Evolutionary conservation across 2,888 invertebrate species (phyloP).

Genomic region (Parnassius glacialis): DNA sequence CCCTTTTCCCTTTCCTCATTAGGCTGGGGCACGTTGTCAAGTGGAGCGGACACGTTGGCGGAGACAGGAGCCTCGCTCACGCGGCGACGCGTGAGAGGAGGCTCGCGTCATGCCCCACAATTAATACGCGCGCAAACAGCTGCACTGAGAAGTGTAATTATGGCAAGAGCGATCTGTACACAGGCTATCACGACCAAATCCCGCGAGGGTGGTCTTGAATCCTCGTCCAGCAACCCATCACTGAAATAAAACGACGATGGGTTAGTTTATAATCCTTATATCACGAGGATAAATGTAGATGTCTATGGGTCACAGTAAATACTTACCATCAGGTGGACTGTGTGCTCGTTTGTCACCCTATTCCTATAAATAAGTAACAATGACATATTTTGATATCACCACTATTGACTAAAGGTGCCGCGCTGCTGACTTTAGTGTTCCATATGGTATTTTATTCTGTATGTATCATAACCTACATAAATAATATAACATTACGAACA

Average conservation of each 20-base stretch:
- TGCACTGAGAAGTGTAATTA: conserved; percentile 75
- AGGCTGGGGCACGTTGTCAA: conserved; percentile 49
- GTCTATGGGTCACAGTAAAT: no score
- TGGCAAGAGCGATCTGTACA: conserved; percentile 73
- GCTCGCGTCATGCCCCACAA: conserved; percentile 71
- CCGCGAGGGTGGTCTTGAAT: conserved; percentile 60
- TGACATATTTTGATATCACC: no score
- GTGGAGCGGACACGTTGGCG: conserved; percentile 48
- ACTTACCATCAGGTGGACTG: no score
- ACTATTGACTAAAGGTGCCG: no score
- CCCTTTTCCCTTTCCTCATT: conserved; percentile 68
- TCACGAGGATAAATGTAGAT: no score
- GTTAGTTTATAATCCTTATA: no score
- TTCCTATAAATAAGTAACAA: no score
- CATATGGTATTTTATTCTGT: no score
- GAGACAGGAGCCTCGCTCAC: conserved; percentile 59
- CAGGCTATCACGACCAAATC: conserved; percentile 73
- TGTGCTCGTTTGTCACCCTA: no score
- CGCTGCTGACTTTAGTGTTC: no score
- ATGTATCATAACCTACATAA: no score
- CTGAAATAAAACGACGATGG: conserved; percentile 37
- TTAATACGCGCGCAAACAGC: conserved; percentile 79
- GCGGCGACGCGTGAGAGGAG: conserved; percentile 61
- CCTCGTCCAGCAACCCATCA: conserved; percentile 63
- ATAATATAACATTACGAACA: no score